Percentiles rank a stretch among this genome's conserved stretches.
Evolutionary conservation across 2,888 invertebrate genomes (phyloP).

Genomic region (Elysia crispata): DNA sequence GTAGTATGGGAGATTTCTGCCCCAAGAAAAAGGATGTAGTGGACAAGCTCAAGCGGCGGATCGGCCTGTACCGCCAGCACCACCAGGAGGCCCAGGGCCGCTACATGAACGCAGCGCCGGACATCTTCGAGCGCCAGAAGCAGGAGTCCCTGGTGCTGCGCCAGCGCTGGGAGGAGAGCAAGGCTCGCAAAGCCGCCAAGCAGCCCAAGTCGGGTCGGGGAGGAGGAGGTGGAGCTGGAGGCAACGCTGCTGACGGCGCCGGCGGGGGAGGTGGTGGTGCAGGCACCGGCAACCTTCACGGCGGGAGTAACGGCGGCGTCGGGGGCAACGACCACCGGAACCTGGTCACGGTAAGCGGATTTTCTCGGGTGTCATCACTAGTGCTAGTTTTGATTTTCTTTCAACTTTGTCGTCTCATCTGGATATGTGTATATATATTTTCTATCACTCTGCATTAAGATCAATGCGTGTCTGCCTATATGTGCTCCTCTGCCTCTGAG

Average conservation of each 20-base stretch:
- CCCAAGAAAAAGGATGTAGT: conserved; percentile 84
- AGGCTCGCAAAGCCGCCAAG: conserved; percentile 86
- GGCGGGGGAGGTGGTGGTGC: conserved; percentile 38
- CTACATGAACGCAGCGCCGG: conserved; percentile 91
- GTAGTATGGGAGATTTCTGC: conserved; percentile 78
- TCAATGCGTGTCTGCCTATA: background rate
- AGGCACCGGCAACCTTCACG: conserved; percentile 46
- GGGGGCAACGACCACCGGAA: conserved; percentile 61
- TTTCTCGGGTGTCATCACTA: background rate
- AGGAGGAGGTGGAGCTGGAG: no score
- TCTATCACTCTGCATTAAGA: background rate
- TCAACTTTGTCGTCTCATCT: no score
- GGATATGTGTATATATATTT: no score
- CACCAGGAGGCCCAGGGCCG: conserved; percentile 91
- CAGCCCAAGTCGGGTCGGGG: conserved; percentile 55
- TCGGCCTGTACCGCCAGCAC: conserved; percentile 90
- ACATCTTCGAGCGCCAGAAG: conserved; percentile 92
- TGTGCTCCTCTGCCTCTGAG: background rate
- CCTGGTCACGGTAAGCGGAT: conserved; percentile 64
- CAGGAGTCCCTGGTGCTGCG: conserved; percentile 90
- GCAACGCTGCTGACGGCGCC: conserved; percentile 14
- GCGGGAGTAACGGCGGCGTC: no score
- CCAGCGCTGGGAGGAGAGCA: conserved; percentile 93
- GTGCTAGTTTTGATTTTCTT: no score
- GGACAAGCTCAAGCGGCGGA: conserved; percentile 85